Percentiles rank a stretch among this genome's conserved stretches.
phyloP scores from a whole-genome alignment of 2,797 vertebrate species.

The Oreochromis grahami region DNA sequence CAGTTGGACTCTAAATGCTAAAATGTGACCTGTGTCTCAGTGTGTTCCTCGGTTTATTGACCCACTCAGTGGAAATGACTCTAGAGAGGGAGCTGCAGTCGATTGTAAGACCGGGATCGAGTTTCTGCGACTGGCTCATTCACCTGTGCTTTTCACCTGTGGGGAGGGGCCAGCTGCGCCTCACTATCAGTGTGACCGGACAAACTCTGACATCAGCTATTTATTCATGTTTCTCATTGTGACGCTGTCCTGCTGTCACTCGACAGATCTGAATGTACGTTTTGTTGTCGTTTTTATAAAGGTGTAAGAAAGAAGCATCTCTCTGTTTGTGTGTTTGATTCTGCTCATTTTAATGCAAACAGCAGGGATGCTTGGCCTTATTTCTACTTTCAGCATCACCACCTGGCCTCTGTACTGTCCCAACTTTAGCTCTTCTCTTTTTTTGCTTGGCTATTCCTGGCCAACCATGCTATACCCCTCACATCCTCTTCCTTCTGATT shows the following conservation, averaged over 20 bases:
- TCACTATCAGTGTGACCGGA: not conserved
- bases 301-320: not conserved
- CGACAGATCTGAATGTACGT: conserved; percentile 33
- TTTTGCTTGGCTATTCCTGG: conserved; percentile 56
- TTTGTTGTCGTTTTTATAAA: conserved; percentile 46
- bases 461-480: not conserved
- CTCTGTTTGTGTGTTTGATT: not conserved
- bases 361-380: conserved; percentile 31
- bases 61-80: not conserved
- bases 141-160: not conserved
- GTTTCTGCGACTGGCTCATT: not conserved
- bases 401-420: conserved; percentile 41
- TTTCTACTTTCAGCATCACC: conserved; percentile 44
- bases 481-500: conserved; percentile 11
- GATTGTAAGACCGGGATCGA: not conserved
- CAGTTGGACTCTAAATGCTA: not conserved
- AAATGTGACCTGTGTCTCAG: not conserved
- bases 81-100: not conserved
- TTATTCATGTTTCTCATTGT: not conserved
- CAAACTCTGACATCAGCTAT: not conserved
- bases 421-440: not conserved
- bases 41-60: not conserved
- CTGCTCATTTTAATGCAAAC: not conserved
- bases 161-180: not conserved
- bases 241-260: not conserved